Percentiles rank a stretch among this genome's conserved stretches.
Evolutionary conservation across 1,140 invertebrate genomes (phyloP).

Genomic region (Carposina sasakii): DNA sequence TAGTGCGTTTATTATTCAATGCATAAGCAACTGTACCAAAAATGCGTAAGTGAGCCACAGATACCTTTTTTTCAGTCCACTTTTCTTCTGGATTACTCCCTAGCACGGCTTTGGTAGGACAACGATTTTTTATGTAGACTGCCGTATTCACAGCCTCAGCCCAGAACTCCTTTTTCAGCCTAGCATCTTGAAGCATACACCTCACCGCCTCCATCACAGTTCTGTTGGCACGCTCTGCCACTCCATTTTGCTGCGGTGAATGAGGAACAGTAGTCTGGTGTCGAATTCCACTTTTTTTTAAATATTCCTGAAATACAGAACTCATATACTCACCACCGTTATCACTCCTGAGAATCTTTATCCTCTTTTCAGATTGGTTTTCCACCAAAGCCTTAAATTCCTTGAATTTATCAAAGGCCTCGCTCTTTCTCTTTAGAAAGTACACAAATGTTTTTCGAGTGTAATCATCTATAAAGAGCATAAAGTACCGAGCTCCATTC

Average conservation of each 20-base stretch:
- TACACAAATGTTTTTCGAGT: constrained; percentile 32
- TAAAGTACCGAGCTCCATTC: constrained; percentile 39
- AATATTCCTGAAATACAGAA: background rate
- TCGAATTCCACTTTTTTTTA: background rate
- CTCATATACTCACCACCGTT: constrained; percentile 5
- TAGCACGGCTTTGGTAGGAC: background rate
- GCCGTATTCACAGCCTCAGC: constrained; percentile 5
- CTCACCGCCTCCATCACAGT: background rate
- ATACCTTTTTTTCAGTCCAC: constrained; percentile 37
- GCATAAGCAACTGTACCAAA: constrained; percentile 32
- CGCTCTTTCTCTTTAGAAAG: constrained; percentile 29
- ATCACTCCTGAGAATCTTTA: constrained; percentile 13
- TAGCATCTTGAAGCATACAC: constrained; percentile 1
- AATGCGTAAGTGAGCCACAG: constrained; percentile 34
- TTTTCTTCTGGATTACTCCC: constrained; percentile 32
- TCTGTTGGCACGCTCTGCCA: background rate
- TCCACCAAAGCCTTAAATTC: constrained; percentile 75
- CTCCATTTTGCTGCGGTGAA: background rate
- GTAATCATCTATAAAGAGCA: constrained; percentile 46
- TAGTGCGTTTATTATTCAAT: background rate
- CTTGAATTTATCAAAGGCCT: constrained; percentile 32
- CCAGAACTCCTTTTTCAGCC: background rate
- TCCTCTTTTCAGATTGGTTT: constrained; percentile 71
- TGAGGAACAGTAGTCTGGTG: constrained; percentile 5
- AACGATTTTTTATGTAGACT: constrained; percentile 5